Conservation (phyloP, 1,140 invertebrate species). For the Dryas iulia region DNA sequence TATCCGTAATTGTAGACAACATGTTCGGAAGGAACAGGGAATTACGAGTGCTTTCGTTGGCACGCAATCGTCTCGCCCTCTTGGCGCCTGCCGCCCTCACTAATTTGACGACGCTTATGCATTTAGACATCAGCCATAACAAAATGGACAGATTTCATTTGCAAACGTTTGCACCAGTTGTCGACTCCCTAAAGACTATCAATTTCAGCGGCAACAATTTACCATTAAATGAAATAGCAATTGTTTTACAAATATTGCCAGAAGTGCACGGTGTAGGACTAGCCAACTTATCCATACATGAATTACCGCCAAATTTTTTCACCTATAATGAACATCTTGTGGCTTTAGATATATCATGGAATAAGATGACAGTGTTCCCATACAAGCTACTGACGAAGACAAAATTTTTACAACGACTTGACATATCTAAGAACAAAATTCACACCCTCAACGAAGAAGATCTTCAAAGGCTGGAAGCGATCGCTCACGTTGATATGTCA, state of each 20-base stretch:
- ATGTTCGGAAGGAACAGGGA: conserved; percentile 85
- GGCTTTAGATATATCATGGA: conserved; percentile 80
- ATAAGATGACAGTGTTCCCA: conserved; percentile 81
- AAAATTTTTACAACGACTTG: conserved; percentile 80
- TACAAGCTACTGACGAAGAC: conserved; percentile 81
- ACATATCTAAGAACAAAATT: conserved; percentile 84
- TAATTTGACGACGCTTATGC: conserved; percentile 83
- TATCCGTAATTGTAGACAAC: conserved; percentile 87
- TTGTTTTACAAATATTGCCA: conserved; percentile 80
- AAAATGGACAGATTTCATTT: conserved; percentile 85
- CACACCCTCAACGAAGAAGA: conserved; percentile 81
- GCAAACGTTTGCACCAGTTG: conserved; percentile 81
- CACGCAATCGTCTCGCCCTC: conserved; percentile 87
- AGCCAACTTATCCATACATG: conserved; percentile 79
- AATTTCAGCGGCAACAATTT: conserved; percentile 85
- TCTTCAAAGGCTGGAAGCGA: conserved; percentile 79
- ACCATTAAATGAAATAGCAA: conserved; percentile 68
- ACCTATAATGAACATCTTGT: conserved; percentile 66
- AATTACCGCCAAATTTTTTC: conserved; percentile 80
- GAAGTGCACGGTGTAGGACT: conserved; percentile 81
- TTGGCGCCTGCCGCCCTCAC: conserved; percentile 85
- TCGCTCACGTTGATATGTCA: conserved; percentile 79
- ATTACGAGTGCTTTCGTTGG: conserved; percentile 81
- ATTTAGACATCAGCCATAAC: conserved; percentile 88
- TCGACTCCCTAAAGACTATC: conserved; percentile 82